Percentiles rank a stretch among this genome's conserved stretches.
These are phyloP conservation scores for Heliconius eleuchia DNA, from an alignment of 1,140 invertebrate species.

Conservation along the genomic window DNA sequence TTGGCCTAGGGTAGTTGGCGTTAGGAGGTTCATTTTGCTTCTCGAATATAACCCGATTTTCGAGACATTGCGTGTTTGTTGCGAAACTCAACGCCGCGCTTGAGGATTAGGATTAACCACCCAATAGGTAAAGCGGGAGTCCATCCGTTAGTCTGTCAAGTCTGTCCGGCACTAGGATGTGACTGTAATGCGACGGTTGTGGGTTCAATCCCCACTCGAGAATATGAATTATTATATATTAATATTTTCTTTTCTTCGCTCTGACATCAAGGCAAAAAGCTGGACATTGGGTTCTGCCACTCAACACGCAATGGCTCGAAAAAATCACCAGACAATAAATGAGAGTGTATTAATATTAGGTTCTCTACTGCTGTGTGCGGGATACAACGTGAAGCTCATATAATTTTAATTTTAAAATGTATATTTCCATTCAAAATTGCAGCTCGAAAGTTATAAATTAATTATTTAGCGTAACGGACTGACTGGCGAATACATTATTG, in stretches of 20 bases:
- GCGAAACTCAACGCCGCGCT: no score
- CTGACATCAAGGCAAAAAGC: not conserved
- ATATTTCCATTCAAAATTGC: not conserved
- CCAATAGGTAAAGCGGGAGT: no score
- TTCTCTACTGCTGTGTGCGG: not conserved
- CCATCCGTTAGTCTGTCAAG: no score
- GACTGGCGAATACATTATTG: not conserved
- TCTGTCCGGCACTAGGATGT: not conserved
- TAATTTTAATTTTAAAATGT: not conserved
- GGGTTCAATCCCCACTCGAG: not conserved
- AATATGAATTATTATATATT: not conserved
- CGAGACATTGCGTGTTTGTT: no score
- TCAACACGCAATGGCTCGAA: not conserved
- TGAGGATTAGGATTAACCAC: no score
- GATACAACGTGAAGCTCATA: not conserved
- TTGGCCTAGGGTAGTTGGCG: no score
- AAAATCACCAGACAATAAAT: not conserved
- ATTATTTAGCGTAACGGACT: constrained; percentile 1
- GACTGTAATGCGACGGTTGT: not conserved
- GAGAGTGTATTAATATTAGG: not conserved
- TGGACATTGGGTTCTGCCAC: not conserved
- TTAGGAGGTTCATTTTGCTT: no score
- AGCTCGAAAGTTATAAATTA: not conserved
- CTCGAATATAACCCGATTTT: no score
- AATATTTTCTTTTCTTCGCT: not conserved